Percentiles rank a stretch among this genome's conserved stretches.
phyloP scores from a whole-genome alignment of 2,797 vertebrate species.

The Syngnathus acus region DNA sequence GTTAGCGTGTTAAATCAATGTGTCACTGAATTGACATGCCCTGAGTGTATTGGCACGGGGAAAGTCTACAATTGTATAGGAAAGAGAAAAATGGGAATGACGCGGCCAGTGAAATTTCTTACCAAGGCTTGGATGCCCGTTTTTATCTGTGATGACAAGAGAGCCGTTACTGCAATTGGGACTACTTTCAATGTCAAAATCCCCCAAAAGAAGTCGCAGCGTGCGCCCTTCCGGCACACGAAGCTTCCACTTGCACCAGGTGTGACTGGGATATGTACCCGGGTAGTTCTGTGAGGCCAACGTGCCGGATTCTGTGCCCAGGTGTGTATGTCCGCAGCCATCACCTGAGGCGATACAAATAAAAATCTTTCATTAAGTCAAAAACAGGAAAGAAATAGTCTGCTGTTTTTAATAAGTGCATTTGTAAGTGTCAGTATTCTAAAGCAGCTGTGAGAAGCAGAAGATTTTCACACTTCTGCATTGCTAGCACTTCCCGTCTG shows the following conservation, averaged over 20 bases:
- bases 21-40: conserved; percentile 47
- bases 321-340: conserved; percentile 76
- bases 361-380: background rate
- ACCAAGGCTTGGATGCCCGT: conserved; percentile 61
- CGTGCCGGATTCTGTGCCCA: conserved; percentile 75
- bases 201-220: conserved; percentile 74
- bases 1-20: conserved; percentile 29
- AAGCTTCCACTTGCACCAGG: conserved; percentile 72
- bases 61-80: background rate
- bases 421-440: background rate
- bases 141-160: conserved; percentile 64
- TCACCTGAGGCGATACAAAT: conserved; percentile 56
- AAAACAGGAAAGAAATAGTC: background rate
- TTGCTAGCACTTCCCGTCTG: conserved; percentile 19
- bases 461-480: conserved; percentile 3
- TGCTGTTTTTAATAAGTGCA: background rate
- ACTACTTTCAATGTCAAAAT: conserved; percentile 78
- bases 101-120: conserved; percentile 14
- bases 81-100: background rate
- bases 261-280: conserved; percentile 79
- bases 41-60: conserved; percentile 6
- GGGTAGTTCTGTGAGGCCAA: conserved; percentile 82
- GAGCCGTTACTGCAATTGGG: conserved; percentile 71
- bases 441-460: background rate
- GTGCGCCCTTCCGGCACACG: conserved; percentile 55